Evolutionary conservation across 1,140 invertebrate species (phyloP).

Genomic region (Leptinotarsa lineolata): DNA sequence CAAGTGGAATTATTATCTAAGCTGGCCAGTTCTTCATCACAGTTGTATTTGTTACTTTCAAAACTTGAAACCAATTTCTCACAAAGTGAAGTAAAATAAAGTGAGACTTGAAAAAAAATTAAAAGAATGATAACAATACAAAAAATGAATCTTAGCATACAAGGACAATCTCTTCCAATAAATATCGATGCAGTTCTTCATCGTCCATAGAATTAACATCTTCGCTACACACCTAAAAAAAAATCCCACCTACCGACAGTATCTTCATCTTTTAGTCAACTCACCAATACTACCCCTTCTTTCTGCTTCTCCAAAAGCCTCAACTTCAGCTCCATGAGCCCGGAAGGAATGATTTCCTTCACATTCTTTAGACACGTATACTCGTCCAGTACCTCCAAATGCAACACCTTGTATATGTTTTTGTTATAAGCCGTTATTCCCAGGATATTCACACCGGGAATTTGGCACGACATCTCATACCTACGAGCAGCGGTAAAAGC

Average conservation of each 20-base stretch:
- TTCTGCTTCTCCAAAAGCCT: constrained; percentile 45
- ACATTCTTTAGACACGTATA: constrained; percentile 48
- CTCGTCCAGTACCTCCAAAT: constrained; percentile 53
- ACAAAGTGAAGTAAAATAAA: too few species aligned
- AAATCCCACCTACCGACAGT: background rate
- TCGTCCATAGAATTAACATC: background rate
- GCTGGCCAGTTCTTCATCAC: too few species aligned
- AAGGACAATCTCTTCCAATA: background rate
- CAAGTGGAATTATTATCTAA: too few species aligned
- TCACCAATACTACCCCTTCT: constrained; percentile 49
- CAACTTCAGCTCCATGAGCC: constrained; percentile 51
- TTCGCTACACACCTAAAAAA: background rate
- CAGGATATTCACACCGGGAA: constrained; percentile 51
- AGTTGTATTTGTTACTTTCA: too few species aligned
- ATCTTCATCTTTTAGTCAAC: constrained; percentile 14
- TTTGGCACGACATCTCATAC: constrained; percentile 45
- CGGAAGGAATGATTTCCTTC: constrained; percentile 39
- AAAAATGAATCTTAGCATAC: background rate
- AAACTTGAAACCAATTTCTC: too few species aligned
- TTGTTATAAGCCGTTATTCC: constrained; percentile 52
- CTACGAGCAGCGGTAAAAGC: constrained; percentile 6
- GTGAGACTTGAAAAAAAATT: too few species aligned
- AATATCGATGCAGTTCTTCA: background rate
- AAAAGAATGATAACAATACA: too few species aligned
- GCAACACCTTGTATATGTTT: constrained; percentile 47